Evolutionary conservation across 2,888 invertebrate species (phyloP), one percentile per base, ranked within the genome.

Genomic region (Plagodis dolabraria): DNA sequence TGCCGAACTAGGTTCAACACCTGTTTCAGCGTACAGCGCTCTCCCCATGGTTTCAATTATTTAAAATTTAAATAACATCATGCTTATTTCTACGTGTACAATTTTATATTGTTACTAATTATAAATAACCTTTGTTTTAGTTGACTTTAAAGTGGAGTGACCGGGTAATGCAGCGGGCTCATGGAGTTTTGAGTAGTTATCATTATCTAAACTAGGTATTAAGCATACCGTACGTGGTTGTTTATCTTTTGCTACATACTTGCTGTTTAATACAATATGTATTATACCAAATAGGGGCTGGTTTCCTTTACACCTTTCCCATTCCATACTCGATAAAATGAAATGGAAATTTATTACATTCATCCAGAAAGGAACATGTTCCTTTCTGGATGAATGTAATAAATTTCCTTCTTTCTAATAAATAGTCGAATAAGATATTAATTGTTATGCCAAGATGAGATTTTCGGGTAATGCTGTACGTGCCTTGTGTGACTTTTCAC

Each of bases 161-260:
- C 10, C 10, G 40, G 8, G 5, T 10, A 40, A 40, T 5, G 40
- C 9, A 0, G 6, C 40, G 33, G n/a, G 35, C 71, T 36, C 35
- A 35, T 7, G 8, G 34, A 65, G 70, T 73, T 79, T 79, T 72
- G 69, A 65, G 68, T 71, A 74, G 71, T 73, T 60, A 64, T 33
- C 70, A 73, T 22, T 22, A 22, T 2, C 22, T 22, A 22, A 22
- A 22, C 22, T 22, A 22, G n/a, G n/a, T n/a, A 38, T 71, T 67
- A 70, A 70, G 67, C 69, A 63, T 67, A 70, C n/a, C n/a, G n/a
- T n/a, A 70, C 62, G 65, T 70, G 60, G 52, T 53, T 68, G 62
- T 76, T 72, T 74, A 65, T 69, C 65, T 68, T 70, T 54, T 46
- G 47, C 50, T 52, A 53, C 63, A 62, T 57, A 59, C 54, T 59